Percentiles rank a stretch among this genome's conserved stretches.
Evolutionary conservation across 2,797 vertebrate genomes (phyloP).

Genomic region (Ambastaia sidthimunki): DNA sequence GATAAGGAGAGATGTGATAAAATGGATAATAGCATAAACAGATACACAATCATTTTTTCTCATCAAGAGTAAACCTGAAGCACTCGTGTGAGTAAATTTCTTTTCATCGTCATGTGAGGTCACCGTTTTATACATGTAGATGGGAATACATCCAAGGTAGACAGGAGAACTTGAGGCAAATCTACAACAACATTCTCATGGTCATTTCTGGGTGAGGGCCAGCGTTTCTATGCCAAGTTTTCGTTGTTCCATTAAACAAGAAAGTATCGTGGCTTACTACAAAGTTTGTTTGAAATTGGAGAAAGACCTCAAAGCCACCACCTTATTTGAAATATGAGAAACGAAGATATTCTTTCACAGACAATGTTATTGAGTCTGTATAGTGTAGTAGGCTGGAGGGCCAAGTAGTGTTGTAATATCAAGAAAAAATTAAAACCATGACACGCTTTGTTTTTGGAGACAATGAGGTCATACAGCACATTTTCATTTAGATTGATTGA

Average conservation of each 20-base stretch:
- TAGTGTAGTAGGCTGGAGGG: background rate
- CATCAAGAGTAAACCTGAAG: background rate
- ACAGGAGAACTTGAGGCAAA: slow-evolving; percentile 14
- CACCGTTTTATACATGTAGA: slow-evolving; percentile 30
- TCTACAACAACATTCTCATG: slow-evolving; percentile 55
- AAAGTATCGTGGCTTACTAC: slow-evolving; percentile 49
- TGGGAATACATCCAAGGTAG: slow-evolving; percentile 29
- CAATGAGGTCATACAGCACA: slow-evolving; percentile 28
- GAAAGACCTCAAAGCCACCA: slow-evolving; percentile 15
- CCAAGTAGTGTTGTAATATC: slow-evolving; percentile 4
- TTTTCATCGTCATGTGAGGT: slow-evolving; percentile 23
- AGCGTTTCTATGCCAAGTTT: slow-evolving; percentile 48
- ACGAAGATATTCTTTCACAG: slow-evolving; percentile 2
- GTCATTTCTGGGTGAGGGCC: slow-evolving; percentile 44
- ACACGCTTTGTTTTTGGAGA: slow-evolving; percentile 37
- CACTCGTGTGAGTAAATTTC: slow-evolving; percentile 14
- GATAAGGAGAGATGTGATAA: slow-evolving; percentile 11
- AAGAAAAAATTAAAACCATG: background rate
- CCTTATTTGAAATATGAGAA: slow-evolving; percentile 35
- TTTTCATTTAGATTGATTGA: slow-evolving; percentile 27
- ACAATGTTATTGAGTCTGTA: slow-evolving; percentile 12
- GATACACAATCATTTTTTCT: slow-evolving; percentile 12
- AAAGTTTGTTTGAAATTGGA: slow-evolving; percentile 44
- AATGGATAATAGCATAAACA: slow-evolving; percentile 9
- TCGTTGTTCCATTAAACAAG: slow-evolving; percentile 43